Percentiles rank a stretch among this genome's conserved stretches.
Evolutionary conservation across 1,140 invertebrate genomes (phyloP).

Genomic region (Ceratina calcarata): DNA sequence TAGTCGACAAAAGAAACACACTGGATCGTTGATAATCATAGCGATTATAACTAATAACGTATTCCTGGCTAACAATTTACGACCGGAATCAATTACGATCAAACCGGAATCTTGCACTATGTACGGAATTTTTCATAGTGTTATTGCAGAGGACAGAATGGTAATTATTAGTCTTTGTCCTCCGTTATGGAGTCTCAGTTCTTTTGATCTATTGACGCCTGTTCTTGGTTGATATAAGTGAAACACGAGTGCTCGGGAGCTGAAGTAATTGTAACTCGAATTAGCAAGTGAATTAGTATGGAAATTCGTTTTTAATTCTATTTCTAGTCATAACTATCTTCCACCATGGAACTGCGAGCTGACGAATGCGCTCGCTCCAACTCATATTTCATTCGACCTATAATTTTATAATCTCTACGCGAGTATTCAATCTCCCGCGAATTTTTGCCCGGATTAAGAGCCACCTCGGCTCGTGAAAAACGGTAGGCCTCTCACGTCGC

Average conservation of each 20-base stretch:
- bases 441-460: too few relatives aligned
- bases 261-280: too few relatives aligned
- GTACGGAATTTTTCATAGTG: not conserved
- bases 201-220: not conserved
- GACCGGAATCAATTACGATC: conserved; percentile 1
- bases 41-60: conserved; percentile 19
- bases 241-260: not conserved
- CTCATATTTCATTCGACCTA: too few relatives aligned
- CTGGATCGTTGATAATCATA: conserved; percentile 39
- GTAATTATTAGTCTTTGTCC: not conserved
- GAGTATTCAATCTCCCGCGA: too few relatives aligned
- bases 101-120: conserved; percentile 16
- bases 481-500: too few relatives aligned
- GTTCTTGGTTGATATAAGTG: not conserved
- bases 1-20: not conserved
- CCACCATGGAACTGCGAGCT: too few relatives aligned
- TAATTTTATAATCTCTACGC: too few relatives aligned
- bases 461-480: too few relatives aligned
- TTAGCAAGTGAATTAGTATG: too few relatives aligned
- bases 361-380: too few relatives aligned
- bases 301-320: too few relatives aligned
- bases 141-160: not conserved
- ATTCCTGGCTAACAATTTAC: not conserved
- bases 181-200: not conserved
- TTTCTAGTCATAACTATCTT: too few relatives aligned